phyloP scores from a whole-genome alignment of 1,140 invertebrate genomes.

The Lethrus apterus region DNA sequence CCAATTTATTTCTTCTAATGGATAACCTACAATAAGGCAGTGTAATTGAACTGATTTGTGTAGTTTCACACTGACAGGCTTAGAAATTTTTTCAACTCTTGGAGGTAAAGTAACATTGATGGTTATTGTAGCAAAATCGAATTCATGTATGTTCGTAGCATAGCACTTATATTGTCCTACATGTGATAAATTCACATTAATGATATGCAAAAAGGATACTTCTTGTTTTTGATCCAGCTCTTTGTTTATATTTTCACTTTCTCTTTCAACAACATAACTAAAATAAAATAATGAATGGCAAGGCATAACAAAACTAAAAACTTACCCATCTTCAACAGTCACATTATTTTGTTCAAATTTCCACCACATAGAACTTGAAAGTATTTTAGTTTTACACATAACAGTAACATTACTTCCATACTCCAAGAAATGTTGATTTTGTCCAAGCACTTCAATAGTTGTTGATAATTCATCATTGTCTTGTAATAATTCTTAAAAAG shows the following conservation, averaged over 20 bases:
- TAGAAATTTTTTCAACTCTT: conserved; percentile 41
- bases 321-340: conserved; percentile 39
- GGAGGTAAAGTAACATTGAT: conserved; percentile 44
- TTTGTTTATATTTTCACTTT: conserved; percentile 38
- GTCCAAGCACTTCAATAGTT: conserved; percentile 31
- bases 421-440: conserved; percentile 30
- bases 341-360: conserved; percentile 42
- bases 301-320: conserved; percentile 11
- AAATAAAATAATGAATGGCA: conserved; percentile 13
- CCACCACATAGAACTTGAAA: conserved; percentile 40
- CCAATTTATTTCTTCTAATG: conserved; percentile 50
- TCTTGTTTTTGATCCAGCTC: conserved; percentile 40
- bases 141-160: conserved; percentile 28
- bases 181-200: conserved; percentile 42
- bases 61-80: conserved; percentile 44
- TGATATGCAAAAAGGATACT: conserved; percentile 38
- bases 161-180: conserved; percentile 46
- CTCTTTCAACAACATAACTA: conserved; percentile 40
- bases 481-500: conserved; percentile 14
- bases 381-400: conserved; percentile 40
- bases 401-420: conserved; percentile 43
- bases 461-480: conserved; percentile 17
- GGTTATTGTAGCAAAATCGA: conserved; percentile 34
- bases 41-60: conserved; percentile 43
- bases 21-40: conserved; percentile 53